phyloP scores from a whole-genome alignment of 2,113 vertebrate genomes.

The Cheirogaleus medius region DNA sequence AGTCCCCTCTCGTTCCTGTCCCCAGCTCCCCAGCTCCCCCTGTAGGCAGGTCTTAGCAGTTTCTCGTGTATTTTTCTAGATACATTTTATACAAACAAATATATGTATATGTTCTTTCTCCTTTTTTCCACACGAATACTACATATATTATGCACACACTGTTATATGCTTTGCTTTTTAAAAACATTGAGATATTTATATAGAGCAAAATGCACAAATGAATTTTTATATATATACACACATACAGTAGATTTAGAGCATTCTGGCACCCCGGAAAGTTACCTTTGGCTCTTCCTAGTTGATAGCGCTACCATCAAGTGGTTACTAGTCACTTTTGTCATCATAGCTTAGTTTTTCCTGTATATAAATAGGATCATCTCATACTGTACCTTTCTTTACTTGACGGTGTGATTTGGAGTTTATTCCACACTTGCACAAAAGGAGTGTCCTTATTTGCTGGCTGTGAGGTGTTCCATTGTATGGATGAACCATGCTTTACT shows the following conservation, averaged over 20 bases:
- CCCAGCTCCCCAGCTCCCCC: neutral
- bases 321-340: neutral
- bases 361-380: neutral
- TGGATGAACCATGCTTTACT: neutral
- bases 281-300: neutral
- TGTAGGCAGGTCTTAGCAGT: neutral
- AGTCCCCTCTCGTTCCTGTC: neutral
- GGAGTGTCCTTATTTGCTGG: neutral
- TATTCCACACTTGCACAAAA: neutral
- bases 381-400: neutral
- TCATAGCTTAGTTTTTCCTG: neutral
- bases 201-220: neutral
- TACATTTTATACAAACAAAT: neutral
- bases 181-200: neutral
- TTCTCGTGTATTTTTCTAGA: neutral
- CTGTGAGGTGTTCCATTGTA: neutral
- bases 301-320: neutral
- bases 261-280: neutral
- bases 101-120: neutral
- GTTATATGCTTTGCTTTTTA: neutral
- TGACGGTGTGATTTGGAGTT: neutral
- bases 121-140: neutral
- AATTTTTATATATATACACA: accelerated
- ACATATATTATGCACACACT: neutral
- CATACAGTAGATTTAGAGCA: neutral